These are phyloP conservation scores for Lagria hirta DNA, from an alignment of 2,888 invertebrate species.

Conservation along the genomic window DNA sequence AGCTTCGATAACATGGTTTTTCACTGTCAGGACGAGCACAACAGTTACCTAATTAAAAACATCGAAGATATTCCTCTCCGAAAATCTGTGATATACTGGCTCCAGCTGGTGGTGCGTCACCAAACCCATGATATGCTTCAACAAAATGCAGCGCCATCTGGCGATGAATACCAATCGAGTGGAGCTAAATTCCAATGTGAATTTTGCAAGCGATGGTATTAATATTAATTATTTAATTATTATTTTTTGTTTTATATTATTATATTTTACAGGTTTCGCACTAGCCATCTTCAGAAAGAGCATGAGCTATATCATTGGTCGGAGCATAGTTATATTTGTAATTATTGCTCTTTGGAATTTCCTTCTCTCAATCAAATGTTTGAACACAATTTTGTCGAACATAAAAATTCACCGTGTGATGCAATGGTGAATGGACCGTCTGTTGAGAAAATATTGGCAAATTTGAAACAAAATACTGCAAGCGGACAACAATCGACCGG, in stretches of 20 bases:
- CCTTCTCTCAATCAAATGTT: conserved; percentile 38
- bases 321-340: conserved; percentile 54
- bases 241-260: conserved; percentile 14
- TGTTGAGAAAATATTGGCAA: not conserved
- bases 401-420: conserved; percentile 20
- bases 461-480: not conserved
- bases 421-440: conserved; percentile 10
- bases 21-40: conserved; percentile 59
- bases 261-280: conserved; percentile 34
- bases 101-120: conserved; percentile 8
- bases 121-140: conserved; percentile 6
- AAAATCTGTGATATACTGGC: conserved; percentile 8
- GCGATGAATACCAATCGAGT: not conserved
- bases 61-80: conserved; percentile 22
- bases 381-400: conserved; percentile 40
- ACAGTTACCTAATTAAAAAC: conserved; percentile 20
- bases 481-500: not conserved
- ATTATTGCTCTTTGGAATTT: conserved; percentile 50
- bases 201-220: conserved; percentile 21
- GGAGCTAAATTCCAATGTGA: conserved; percentile 4
- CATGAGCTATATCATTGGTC: conserved; percentile 57
- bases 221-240: not conserved
- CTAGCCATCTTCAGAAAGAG: conserved; percentile 42
- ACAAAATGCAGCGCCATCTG: not conserved
- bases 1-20: conserved; percentile 58